Percentiles rank a stretch among this genome's conserved stretches.
Evolutionary conservation across 2,113 vertebrate species (phyloP).

Genomic region (Craseonycteris thonglongyai): DNA sequence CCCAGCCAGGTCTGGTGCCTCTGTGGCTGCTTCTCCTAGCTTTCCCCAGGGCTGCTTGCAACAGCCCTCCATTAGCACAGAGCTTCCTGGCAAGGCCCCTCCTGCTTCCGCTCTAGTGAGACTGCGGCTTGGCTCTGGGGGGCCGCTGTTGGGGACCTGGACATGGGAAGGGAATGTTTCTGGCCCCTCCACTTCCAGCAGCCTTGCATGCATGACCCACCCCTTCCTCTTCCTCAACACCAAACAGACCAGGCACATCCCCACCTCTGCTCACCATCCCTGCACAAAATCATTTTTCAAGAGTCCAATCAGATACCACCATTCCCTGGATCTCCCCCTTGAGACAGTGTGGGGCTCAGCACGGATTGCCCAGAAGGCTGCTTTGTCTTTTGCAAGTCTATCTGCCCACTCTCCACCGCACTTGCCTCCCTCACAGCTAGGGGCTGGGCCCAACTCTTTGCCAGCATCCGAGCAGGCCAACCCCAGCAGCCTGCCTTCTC

Average conservation of each 20-base stretch:
- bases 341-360: neutral
- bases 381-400: neutral
- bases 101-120: neutral
- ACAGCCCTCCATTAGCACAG: slow-evolving; percentile 2
- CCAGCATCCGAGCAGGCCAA: neutral
- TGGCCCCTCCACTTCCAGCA: neutral
- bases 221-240: neutral
- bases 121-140: neutral
- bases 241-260: neutral
- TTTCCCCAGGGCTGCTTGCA: neutral
- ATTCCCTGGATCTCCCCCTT: neutral
- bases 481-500: neutral
- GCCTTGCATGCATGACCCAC: neutral
- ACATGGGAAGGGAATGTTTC: neutral
- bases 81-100: slow-evolving; percentile 16
- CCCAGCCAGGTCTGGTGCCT: neutral
- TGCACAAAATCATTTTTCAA: neutral
- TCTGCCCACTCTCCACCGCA: neutral
- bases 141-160: neutral
- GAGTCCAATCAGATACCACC: neutral
- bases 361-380: neutral
- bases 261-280: neutral
- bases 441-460: neutral
- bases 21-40: neutral
- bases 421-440: no score